These are phyloP conservation scores for Nipponia nippon DNA, from an alignment of 2,113 vertebrate genomes.

Conservation along the genomic window DNA sequence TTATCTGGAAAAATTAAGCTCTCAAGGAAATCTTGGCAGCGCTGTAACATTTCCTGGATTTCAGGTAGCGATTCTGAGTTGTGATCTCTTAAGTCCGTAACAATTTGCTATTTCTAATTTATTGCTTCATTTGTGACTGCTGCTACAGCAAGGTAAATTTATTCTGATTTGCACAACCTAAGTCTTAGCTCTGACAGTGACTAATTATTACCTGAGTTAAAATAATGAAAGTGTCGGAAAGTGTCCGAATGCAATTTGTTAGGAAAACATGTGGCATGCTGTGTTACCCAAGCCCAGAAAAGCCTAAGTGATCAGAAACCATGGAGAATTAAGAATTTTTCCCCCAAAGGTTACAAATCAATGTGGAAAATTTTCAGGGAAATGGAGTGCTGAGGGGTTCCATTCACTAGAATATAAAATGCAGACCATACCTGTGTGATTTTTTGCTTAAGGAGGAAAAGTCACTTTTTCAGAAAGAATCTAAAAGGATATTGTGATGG, in stretches of 20 bases:
- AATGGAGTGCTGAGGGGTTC: conserved; percentile 34
- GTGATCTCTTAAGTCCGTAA: conserved; percentile 81
- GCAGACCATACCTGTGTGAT: not conserved
- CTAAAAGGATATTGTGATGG: not conserved
- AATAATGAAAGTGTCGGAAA: conserved; percentile 90
- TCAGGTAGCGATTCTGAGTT: conserved; percentile 76
- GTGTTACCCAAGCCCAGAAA: conserved; percentile 77
- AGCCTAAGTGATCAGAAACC: conserved; percentile 80
- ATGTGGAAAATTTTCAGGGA: conserved; percentile 71
- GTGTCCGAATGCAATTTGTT: conserved; percentile 89
- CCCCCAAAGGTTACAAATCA: conserved; percentile 78
- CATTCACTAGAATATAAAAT: conserved; percentile 13
- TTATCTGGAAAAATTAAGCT: conserved; percentile 73
- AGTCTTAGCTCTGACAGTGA: conserved; percentile 85
- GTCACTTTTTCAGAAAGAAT: not conserved
- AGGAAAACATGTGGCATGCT: conserved; percentile 86
- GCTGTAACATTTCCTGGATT: conserved; percentile 68
- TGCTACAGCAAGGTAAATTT: conserved; percentile 84
- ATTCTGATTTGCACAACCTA: conserved; percentile 87
- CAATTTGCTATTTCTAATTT: conserved; percentile 87
- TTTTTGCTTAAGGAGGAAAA: not conserved
- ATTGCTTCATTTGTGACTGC: conserved; percentile 89
- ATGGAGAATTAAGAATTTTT: conserved; percentile 78
- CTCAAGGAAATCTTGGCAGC: conserved; percentile 68
- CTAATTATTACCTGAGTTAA: conserved; percentile 90